Evolutionary conservation across 2,888 invertebrate species (phyloP).

Genomic region (Lochmaea crataegi): DNA sequence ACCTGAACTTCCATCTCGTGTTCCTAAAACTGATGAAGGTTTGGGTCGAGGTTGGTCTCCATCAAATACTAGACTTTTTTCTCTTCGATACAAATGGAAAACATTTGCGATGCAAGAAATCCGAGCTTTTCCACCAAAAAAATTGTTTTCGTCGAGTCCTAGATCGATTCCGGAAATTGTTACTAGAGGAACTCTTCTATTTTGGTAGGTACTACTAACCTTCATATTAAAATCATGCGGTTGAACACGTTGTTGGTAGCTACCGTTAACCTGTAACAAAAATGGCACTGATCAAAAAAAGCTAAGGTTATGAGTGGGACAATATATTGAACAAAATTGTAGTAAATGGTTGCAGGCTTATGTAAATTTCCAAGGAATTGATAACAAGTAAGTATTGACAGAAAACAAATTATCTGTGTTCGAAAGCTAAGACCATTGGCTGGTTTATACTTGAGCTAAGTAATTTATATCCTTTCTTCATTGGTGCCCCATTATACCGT

Average conservation of each 20-base stretch:
- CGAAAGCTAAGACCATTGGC: too few species aligned
- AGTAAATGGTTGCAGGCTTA: too few species aligned
- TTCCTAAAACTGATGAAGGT: constrained; percentile 80
- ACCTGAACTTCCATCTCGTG: constrained; percentile 68
- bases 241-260: constrained; percentile 47
- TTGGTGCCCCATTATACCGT: too few species aligned
- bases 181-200: constrained; percentile 34
- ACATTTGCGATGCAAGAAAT: constrained; percentile 76
- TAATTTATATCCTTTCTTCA: too few species aligned
- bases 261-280: constrained; percentile 57
- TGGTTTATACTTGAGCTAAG: too few species aligned
- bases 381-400: too few species aligned
- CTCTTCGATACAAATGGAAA: constrained; percentile 75
- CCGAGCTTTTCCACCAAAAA: constrained; percentile 73
- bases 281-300: neutral
- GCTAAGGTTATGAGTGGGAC: too few species aligned
- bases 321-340: too few species aligned
- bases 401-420: too few species aligned
- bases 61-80: constrained; percentile 74
- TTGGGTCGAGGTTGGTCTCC: constrained; percentile 81
- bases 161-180: constrained; percentile 66
- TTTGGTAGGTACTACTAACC: constrained; percentile 15
- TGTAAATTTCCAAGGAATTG: too few species aligned
- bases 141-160: constrained; percentile 74
- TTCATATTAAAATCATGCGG: constrained; percentile 49